Evolutionary conservation across 2,888 invertebrate species (phyloP).

Genomic region (Marasmarcha lunaedactyla): DNA sequence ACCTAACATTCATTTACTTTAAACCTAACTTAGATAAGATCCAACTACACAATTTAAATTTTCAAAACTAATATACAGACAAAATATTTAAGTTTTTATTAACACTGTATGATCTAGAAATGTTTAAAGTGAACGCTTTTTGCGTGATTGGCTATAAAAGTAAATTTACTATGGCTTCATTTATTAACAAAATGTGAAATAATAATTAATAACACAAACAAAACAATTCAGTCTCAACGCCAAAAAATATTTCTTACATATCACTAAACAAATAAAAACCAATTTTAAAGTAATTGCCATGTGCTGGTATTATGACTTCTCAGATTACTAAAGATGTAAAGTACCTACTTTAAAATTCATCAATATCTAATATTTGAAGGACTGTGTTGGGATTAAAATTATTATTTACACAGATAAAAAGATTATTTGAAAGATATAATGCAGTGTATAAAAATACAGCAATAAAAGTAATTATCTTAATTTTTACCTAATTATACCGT

Average conservation of each 20-base stretch:
- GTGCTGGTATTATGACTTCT: too few species aligned
- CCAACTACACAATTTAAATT: conserved; percentile 51
- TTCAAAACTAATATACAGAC: conserved; percentile 67
- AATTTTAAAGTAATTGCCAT: too few species aligned
- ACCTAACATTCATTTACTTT: conserved; percentile 37
- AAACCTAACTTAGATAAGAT: conserved; percentile 56
- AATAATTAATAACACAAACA: conserved; percentile 64
- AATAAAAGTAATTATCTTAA: conserved; percentile 31
- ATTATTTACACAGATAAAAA: conserved; percentile 1
- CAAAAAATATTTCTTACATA: conserved; percentile 50
- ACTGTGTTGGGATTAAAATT: not conserved
- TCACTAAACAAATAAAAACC: conserved; percentile 32
- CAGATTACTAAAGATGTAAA: too few species aligned
- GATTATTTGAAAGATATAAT: conserved; percentile 8
- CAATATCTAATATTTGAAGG: conserved; percentile 1
- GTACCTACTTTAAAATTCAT: conserved; percentile 12
- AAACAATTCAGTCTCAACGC: conserved; percentile 70
- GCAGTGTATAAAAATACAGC: conserved; percentile 55
- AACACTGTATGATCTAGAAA: not conserved
- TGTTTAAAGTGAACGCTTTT: not conserved
- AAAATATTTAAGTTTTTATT: conserved; percentile 29
- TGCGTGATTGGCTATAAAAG: conserved; percentile 22
- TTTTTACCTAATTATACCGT: conserved; percentile 26
- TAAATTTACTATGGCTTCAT: conserved; percentile 30
- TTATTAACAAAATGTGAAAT: conserved; percentile 52